Conservation (phyloP, 2,888 invertebrate species). For the Rhamnusium bicolor region DNA sequence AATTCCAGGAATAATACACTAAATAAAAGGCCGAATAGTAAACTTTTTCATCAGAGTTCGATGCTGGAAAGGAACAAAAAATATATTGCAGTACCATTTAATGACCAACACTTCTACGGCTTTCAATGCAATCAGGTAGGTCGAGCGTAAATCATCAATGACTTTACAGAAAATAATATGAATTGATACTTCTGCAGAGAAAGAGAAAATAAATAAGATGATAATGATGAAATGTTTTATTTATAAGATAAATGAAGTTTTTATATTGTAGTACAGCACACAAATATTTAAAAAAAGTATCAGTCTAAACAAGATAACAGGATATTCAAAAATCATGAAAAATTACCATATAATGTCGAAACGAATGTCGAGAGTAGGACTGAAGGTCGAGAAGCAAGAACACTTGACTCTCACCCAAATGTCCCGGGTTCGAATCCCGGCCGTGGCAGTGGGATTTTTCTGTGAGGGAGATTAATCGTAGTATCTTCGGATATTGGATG, state of each 20-base stretch:
- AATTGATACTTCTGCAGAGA: background rate
- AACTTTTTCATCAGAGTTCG: background rate
- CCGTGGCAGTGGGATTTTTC: too few relatives aligned
- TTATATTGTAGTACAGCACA: too few relatives aligned
- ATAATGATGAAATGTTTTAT: background rate
- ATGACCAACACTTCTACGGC: conserved; percentile 60
- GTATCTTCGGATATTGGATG: too few relatives aligned
- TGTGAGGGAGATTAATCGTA: too few relatives aligned
- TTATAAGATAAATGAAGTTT: background rate
- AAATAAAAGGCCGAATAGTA: background rate
- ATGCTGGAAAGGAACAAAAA: conserved; percentile 54
- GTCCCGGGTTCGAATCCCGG: too few relatives aligned
- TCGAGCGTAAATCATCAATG: conserved; percentile 43
- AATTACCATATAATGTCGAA: too few relatives aligned
- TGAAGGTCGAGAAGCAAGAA: too few relatives aligned
- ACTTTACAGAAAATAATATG: background rate
- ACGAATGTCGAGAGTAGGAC: too few relatives aligned
- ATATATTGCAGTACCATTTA: conserved; percentile 62
- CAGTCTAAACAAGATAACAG: too few relatives aligned
- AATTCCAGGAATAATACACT: background rate
- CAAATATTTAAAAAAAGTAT: too few relatives aligned
- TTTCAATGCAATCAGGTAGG: conserved; percentile 57
- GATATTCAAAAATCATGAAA: too few relatives aligned
- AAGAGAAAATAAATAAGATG: background rate
- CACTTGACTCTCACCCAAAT: too few relatives aligned